Evolutionary conservation across 2,888 invertebrate species (phyloP).

Genomic region (Chloroclystis v-ata): DNA sequence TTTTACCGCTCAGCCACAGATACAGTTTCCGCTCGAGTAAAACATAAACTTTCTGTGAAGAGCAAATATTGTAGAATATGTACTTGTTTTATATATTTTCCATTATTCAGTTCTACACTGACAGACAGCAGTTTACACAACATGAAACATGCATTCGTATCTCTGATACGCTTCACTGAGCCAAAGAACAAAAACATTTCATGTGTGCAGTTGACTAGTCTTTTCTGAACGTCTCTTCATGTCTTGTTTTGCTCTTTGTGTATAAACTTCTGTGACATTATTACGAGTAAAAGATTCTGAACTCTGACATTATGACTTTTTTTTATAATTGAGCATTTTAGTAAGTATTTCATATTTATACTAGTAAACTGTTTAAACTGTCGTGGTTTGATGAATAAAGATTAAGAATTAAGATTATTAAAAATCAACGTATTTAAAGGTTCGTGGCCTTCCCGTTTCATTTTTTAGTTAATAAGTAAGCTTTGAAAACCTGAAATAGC

Average conservation of each 20-base stretch:
- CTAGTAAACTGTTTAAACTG: no score
- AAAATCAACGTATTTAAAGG: no score
- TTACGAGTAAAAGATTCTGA: conserved; percentile 10
- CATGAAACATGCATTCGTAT: conserved; percentile 26
- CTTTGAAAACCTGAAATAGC: no score
- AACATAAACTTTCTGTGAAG: no score
- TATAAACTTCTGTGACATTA: conserved; percentile 14
- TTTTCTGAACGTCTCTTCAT: conserved; percentile 20
- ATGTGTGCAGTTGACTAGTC: conserved; percentile 28
- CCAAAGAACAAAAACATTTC: conserved; percentile 24
- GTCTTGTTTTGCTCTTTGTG: conserved; percentile 25
- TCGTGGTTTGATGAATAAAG: no score
- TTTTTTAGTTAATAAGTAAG: no score
- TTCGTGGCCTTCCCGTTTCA: no score
- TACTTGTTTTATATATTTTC: neutral
- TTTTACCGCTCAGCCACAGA: no score
- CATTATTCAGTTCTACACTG: neutral
- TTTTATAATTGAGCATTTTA: neutral
- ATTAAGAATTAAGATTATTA: no score
- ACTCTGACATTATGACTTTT: conserved; percentile 3
- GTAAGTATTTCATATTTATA: no score
- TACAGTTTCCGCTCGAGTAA: no score
- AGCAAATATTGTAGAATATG: no score
- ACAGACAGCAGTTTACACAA: conserved; percentile 9
- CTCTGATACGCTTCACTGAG: conserved; percentile 29